Evolutionary conservation across 2,113 vertebrate genomes (phyloP).

Genomic region (Electrona antarctica): DNA sequence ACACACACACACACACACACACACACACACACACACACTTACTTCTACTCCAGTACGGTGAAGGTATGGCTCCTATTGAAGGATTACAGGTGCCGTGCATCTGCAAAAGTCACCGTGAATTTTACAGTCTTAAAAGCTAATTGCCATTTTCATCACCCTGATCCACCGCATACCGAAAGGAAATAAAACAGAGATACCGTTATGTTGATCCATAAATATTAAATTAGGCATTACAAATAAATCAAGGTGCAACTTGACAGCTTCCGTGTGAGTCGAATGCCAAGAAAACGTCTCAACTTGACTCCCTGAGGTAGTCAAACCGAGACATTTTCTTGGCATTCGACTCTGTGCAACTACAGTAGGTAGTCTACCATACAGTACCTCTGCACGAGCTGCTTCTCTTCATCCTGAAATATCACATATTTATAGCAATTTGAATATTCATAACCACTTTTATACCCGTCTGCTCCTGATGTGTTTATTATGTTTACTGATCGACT

Average conservation of each 20-base stretch:
- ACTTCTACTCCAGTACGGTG: slow-evolving; percentile 79
- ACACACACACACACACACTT: slow-evolving; percentile 38
- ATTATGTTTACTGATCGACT: not conserved
- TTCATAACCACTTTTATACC: not conserved
- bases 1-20: slow-evolving; percentile 9
- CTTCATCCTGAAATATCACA: not conserved
- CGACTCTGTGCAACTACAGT: no score
- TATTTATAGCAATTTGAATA: not conserved
- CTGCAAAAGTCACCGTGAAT: slow-evolving; percentile 47
- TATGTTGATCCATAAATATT: slow-evolving; percentile 12
- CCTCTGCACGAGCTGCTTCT: not conserved
- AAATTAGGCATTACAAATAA: slow-evolving; percentile 33
- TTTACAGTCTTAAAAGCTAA: slow-evolving; percentile 3
- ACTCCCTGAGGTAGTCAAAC: not conserved
- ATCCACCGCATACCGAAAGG: not conserved
- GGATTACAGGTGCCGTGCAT: slow-evolving; percentile 78
- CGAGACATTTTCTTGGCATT: no score
- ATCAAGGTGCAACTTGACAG: slow-evolving; percentile 16
- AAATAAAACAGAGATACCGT: not conserved
- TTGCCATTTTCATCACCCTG: slow-evolving; percentile 14
- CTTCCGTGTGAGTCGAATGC: not conserved
- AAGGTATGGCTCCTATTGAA: slow-evolving; percentile 54
- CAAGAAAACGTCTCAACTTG: not conserved
- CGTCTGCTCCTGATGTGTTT: not conserved
- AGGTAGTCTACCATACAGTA: no score